Conservation (phyloP, 2,888 invertebrate species). For the Nomada lathburiana region DNA sequence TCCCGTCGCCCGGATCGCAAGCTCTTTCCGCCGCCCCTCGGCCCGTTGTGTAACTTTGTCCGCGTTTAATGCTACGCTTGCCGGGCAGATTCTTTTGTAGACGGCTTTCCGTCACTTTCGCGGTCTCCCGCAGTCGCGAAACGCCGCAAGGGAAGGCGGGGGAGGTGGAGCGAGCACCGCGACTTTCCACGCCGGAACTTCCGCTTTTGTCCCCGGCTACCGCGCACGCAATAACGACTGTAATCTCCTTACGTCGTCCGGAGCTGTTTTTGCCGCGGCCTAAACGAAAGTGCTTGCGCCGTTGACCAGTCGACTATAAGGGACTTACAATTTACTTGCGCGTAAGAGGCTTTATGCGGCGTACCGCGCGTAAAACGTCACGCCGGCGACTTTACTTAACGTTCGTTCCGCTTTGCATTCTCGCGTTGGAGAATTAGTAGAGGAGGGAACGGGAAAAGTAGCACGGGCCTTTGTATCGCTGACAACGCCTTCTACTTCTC, state of each 20-base stretch:
- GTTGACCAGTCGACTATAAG: slow-evolving; percentile 75
- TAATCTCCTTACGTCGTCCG: slow-evolving; percentile 73
- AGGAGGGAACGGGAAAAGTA: slow-evolving; percentile 13
- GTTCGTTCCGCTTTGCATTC: slow-evolving; percentile 70
- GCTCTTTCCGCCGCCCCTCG: slow-evolving; percentile 43
- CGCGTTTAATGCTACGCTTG: slow-evolving; percentile 46
- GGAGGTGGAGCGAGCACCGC: slow-evolving; percentile 21
- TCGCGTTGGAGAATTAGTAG: background rate
- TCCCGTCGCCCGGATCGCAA: slow-evolving; percentile 38
- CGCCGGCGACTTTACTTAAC: slow-evolving; percentile 69
- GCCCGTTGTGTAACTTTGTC: slow-evolving; percentile 48
- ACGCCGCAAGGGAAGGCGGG: background rate
- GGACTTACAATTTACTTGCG: slow-evolving; percentile 77
- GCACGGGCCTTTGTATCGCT: slow-evolving; percentile 62
- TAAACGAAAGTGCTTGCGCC: slow-evolving; percentile 75
- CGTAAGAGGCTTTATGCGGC: slow-evolving; percentile 75
- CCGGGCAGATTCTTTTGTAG: slow-evolving; percentile 62
- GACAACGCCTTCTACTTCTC: slow-evolving; percentile 53
- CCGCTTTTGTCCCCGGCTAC: slow-evolving; percentile 54
- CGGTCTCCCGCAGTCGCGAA: slow-evolving; percentile 20
- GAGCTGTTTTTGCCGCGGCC: slow-evolving; percentile 70
- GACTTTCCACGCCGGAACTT: slow-evolving; percentile 64
- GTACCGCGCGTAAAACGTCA: slow-evolving; percentile 72
- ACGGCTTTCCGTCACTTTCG: slow-evolving; percentile 68
- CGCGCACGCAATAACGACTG: slow-evolving; percentile 73